Evolutionary conservation across 2,113 vertebrate species (phyloP).

Genomic region (Scortum barcoo): DNA sequence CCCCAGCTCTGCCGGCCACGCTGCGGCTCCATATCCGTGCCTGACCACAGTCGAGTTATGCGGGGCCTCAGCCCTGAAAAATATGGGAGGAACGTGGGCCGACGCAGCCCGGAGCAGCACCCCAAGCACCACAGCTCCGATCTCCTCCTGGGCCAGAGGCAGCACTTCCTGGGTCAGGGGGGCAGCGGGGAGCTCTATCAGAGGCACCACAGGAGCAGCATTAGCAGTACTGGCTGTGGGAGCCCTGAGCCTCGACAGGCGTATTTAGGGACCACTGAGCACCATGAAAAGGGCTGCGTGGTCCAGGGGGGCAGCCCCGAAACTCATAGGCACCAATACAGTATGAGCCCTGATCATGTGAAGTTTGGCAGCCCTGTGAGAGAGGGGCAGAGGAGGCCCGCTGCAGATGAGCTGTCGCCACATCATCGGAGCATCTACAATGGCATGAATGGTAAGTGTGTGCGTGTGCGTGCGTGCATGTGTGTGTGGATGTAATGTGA

Average conservation of each 20-base stretch:
- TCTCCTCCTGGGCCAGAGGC: slow-evolving; percentile 80
- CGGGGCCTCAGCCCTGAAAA: slow-evolving; percentile 91
- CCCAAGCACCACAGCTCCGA: slow-evolving; percentile 84
- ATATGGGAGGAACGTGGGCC: slow-evolving; percentile 77
- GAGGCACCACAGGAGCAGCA: slow-evolving; percentile 90
- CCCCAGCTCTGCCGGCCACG: slow-evolving; percentile 83
- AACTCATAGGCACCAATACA: slow-evolving; percentile 92
- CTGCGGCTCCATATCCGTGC: slow-evolving; percentile 86
- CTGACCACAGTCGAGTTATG: slow-evolving; percentile 88
- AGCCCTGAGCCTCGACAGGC: slow-evolving; percentile 92
- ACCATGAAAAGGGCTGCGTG: slow-evolving; percentile 89
- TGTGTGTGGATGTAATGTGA: not conserved
- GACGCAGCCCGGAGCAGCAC: slow-evolving; percentile 88
- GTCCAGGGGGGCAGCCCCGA: slow-evolving; percentile 89
- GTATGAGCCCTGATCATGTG: slow-evolving; percentile 89
- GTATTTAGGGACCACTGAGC: slow-evolving; percentile 88
- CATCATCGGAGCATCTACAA: slow-evolving; percentile 92
- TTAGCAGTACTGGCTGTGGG: slow-evolving; percentile 82
- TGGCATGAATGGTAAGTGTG: slow-evolving; percentile 91
- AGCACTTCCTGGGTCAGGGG: slow-evolving; percentile 84
- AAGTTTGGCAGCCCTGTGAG: slow-evolving; percentile 87
- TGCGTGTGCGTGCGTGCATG: not conserved
- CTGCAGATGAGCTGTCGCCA: slow-evolving; percentile 89
- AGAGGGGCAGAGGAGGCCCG: slow-evolving; percentile 90
- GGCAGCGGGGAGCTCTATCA: slow-evolving; percentile 92